Percentiles rank a stretch among this genome's conserved stretches.
Conservation (phyloP, 2,113 vertebrate species). For the Platanista minor region DNA sequence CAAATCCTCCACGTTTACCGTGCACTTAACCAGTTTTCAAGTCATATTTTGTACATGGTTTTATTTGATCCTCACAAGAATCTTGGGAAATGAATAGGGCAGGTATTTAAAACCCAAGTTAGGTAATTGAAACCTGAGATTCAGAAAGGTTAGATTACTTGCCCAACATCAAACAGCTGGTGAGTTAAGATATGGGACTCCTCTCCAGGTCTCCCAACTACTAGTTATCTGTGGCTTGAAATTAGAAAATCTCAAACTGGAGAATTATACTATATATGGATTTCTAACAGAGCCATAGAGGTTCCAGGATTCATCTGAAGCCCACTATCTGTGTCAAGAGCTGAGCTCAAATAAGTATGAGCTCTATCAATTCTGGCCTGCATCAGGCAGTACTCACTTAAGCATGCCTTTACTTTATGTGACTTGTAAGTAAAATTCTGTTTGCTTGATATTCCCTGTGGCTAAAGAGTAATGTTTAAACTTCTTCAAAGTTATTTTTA, state of each 20-base stretch:
- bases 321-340: background rate
- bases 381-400: background rate
- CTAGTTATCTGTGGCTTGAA: background rate
- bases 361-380: background rate
- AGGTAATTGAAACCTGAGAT: background rate
- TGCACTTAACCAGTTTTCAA: background rate
- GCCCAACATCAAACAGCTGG: background rate
- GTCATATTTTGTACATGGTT: background rate
- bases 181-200: background rate
- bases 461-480: conserved; percentile 52
- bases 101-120: background rate
- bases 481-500: conserved; percentile 46
- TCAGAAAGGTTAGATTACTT: background rate
- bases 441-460: conserved; percentile 39
- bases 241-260: background rate
- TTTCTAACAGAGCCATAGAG: background rate
- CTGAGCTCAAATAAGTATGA: background rate
- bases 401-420: conserved; percentile 13
- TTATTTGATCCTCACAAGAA: background rate
- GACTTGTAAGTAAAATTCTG: conserved; percentile 64
- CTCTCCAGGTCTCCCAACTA: background rate
- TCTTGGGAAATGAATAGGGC: background rate
- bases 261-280: background rate
- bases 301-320: background rate
- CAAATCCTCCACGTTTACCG: background rate